Base-by-base conservation (phyloP, 2,113 vertebrate species). In the Forbesichthys papilliferus region DNA sequence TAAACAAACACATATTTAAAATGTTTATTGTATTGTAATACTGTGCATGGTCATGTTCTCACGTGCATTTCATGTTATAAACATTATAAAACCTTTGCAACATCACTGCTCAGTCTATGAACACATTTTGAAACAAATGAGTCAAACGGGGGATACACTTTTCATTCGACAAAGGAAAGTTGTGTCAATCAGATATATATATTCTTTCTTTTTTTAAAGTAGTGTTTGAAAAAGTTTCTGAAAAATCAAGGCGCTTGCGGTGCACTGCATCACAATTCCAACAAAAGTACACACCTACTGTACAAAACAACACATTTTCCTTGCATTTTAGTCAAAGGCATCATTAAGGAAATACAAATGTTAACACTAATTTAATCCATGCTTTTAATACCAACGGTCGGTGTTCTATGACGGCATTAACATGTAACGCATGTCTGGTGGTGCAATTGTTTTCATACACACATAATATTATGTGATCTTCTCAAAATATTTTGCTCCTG, bases 171-270 rank as follows among this genome's bases (percentile, higher is more conserved):
- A 59, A 51, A 71, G 33, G 53, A 49, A 11, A 69, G 63, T 65
- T 49, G 11, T 0, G 11, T 14, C 1, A 13, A 2, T 51, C 10
- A 51, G 12, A 1, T 12, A 11, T 51, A 20, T 20, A 27, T 27
- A 3, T 27, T 20, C 2, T 20, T 20, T 20, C 2, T 20, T 20
- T 20, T 20, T 20, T 20, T 1, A 0, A 56, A 56, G 16, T 18
- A 20, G 54, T 18, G 54, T 56, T 56, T 56, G 20, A 60, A 60
- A 9, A 34, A 42, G 3, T 27, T 13, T 68, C 61, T 61, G 13
- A 79, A 70, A 78, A 59, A 61, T 70, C 18, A 80, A 89, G 86
- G 75, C 81, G 87, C 82, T 67, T 57, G 48, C 9, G 63, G 61
- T 71, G 16, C 68, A 69, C 47, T 68, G 49, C 10, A 11, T 5